phyloP scores from a whole-genome alignment of 2,888 invertebrate genomes.

The Seira musarum region DNA sequence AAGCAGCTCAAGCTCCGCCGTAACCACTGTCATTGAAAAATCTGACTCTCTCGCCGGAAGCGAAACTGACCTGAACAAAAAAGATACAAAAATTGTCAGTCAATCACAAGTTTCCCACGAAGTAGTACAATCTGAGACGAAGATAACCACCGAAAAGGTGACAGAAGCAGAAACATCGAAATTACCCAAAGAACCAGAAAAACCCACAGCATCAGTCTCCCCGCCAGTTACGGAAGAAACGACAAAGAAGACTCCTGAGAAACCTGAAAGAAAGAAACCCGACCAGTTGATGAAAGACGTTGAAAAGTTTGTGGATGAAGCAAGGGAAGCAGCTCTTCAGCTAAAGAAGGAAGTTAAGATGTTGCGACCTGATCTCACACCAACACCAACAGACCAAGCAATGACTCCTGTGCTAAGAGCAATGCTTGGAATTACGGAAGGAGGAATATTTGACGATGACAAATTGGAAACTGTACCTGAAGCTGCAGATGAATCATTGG shows the following conservation, averaged over 20 bases:
- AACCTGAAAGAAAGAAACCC: conserved; percentile 73
- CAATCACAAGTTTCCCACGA: neutral
- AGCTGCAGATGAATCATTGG: conserved; percentile 54
- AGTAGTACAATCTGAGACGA: too few species aligned
- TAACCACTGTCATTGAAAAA: conserved; percentile 54
- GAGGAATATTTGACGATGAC: conserved; percentile 65
- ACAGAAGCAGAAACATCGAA: neutral
- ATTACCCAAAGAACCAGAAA: neutral
- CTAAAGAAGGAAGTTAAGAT: conserved; percentile 68
- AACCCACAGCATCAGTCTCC: neutral
- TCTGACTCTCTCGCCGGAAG: conserved; percentile 44
- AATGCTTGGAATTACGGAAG: conserved; percentile 65
- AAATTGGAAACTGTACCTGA: conserved; percentile 68
- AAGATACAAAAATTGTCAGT: neutral
- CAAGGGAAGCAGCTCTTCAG: conserved; percentile 74
- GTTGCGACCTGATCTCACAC: conserved; percentile 68
- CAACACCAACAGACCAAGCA: conserved; percentile 69
- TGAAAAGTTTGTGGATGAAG: conserved; percentile 75
- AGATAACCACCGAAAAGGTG: too few species aligned
- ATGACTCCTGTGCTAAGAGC: conserved; percentile 68
- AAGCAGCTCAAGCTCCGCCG: conserved; percentile 63
- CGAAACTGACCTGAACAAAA: conserved; percentile 44
- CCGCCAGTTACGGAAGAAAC: neutral
- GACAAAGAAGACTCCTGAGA: conserved; percentile 43
- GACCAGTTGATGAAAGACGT: conserved; percentile 71